phyloP scores from a whole-genome alignment of 2,888 invertebrate species.

The Torymus texanus region DNA sequence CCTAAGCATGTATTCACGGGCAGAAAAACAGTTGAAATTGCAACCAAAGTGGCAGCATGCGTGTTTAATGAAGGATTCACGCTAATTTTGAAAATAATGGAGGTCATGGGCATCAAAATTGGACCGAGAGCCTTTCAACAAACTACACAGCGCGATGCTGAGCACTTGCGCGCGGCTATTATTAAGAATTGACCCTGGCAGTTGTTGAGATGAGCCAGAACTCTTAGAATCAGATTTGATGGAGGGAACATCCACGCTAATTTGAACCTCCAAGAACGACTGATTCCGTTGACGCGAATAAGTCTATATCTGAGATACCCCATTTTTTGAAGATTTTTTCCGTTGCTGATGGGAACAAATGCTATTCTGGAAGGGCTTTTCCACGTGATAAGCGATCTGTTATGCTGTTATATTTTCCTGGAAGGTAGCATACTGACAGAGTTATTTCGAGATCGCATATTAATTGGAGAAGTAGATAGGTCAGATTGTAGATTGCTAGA shows the following conservation, averaged over 20 bases:
- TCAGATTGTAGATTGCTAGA: constrained; percentile 41
- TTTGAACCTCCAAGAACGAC: constrained; percentile 49
- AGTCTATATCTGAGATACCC: constrained; percentile 57
- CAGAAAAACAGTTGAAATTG: no score
- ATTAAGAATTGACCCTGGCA: constrained; percentile 42
- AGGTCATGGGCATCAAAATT: no score
- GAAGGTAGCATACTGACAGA: constrained; percentile 60
- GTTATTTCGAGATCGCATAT: constrained; percentile 49
- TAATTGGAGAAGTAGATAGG: constrained; percentile 40
- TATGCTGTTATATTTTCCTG: constrained; percentile 64
- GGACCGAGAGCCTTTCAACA: no score
- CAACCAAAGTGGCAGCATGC: no score
- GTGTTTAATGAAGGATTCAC: no score
- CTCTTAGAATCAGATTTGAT: constrained; percentile 54
- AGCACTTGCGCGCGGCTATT: no score
- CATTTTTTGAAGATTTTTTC: constrained; percentile 55
- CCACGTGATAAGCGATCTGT: constrained; percentile 62
- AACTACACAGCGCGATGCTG: no score
- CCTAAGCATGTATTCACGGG: no score
- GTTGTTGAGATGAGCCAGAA: constrained; percentile 53
- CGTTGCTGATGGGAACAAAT: constrained; percentile 47
- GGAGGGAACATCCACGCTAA: constrained; percentile 56
- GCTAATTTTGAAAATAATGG: no score
- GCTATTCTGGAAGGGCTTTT: constrained; percentile 53
- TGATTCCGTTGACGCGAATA: constrained; percentile 56